A percentile compares a stretch with the other conserved stretches of the same genome.
Evolutionary conservation across 2,888 invertebrate genomes (phyloP).

Genomic region (Perdita meconis): DNA sequence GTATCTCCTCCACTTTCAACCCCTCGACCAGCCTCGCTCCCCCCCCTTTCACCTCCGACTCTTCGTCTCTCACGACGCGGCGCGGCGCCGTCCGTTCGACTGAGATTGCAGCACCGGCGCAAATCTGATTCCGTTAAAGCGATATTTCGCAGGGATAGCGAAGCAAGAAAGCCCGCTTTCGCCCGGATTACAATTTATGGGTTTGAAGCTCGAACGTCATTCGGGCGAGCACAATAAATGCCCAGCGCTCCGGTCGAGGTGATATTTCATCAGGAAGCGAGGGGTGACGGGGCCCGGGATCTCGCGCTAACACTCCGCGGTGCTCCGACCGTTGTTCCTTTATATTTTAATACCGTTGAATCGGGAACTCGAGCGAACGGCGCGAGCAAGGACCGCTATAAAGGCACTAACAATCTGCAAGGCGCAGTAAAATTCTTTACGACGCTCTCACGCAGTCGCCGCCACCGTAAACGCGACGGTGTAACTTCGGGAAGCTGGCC

Average conservation of each 20-base stretch:
- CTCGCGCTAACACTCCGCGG: slow-evolving; percentile 42
- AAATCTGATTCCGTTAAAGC: slow-evolving; percentile 54
- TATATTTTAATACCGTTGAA: slow-evolving; percentile 55
- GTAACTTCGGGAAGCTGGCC: slow-evolving; percentile 7
- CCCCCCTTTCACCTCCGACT: slow-evolving; percentile 19
- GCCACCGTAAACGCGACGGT: slow-evolving; percentile 11
- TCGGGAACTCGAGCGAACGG: slow-evolving; percentile 23
- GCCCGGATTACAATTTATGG: slow-evolving; percentile 39
- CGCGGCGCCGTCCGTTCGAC: slow-evolving; percentile 18
- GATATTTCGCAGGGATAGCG: slow-evolving; percentile 22
- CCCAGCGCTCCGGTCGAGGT: background rate
- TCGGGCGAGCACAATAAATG: slow-evolving; percentile 28
- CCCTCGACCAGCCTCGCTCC: too few relatives aligned
- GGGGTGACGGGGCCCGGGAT: background rate
- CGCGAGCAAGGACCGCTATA: slow-evolving; percentile 8
- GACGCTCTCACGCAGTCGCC: slow-evolving; percentile 10
- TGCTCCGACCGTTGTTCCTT: slow-evolving; percentile 22
- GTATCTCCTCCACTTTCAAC: slow-evolving; percentile 27
- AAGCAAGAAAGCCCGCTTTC: slow-evolving; percentile 37
- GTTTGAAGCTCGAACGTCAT: slow-evolving; percentile 32
- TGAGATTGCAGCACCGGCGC: slow-evolving; percentile 45
- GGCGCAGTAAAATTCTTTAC: slow-evolving; percentile 50
- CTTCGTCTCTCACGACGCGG: slow-evolving; percentile 28
- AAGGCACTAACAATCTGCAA: slow-evolving; percentile 45
- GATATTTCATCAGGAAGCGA: slow-evolving; percentile 18